Evolutionary conservation across 2,888 invertebrate genomes (phyloP).

Genomic region (Mystacides longicornis): DNA sequence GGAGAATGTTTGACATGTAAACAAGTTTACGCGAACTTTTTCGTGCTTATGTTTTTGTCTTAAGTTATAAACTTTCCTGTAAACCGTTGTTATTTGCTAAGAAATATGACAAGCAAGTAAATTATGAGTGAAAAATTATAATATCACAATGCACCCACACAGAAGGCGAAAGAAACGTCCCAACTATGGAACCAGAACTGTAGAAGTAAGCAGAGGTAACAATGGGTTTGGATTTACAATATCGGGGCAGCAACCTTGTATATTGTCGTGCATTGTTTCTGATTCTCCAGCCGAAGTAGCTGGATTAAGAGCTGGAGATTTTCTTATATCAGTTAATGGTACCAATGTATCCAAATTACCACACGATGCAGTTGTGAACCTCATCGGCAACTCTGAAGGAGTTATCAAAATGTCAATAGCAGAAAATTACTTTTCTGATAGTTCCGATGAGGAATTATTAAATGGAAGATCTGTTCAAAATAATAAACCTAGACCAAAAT

Average conservation of each 20-base stretch:
- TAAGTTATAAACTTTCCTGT: not conserved
- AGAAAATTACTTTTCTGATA: conserved; percentile 78
- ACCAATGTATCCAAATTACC: conserved; percentile 85
- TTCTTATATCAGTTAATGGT: conserved; percentile 85
- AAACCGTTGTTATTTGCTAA: not conserved
- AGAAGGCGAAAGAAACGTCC: conserved; percentile 58
- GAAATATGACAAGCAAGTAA: not conserved
- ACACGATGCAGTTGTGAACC: conserved; percentile 87
- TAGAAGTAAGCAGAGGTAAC: conserved; percentile 77
- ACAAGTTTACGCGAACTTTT: conserved; percentile 10
- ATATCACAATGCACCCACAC: conserved; percentile 37
- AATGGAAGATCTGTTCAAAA: conserved; percentile 43
- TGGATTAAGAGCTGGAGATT: conserved; percentile 87
- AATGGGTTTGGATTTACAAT: conserved; percentile 97
- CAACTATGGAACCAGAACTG: conserved; percentile 69
- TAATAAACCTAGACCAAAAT: conserved; percentile 53
- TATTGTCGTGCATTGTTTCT: conserved; percentile 85
- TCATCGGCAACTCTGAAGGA: conserved; percentile 82
- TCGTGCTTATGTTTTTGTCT: not conserved
- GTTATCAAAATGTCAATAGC: conserved; percentile 80
- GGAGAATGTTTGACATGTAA: conserved; percentile 22
- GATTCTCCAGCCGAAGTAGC: conserved; percentile 87
- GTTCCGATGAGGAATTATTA: conserved; percentile 69
- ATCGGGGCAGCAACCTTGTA: conserved; percentile 93
- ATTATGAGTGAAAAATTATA: not conserved